Evolutionary conservation across 2,113 vertebrate species (phyloP).

Genomic region (Cygnus buccinator): DNA sequence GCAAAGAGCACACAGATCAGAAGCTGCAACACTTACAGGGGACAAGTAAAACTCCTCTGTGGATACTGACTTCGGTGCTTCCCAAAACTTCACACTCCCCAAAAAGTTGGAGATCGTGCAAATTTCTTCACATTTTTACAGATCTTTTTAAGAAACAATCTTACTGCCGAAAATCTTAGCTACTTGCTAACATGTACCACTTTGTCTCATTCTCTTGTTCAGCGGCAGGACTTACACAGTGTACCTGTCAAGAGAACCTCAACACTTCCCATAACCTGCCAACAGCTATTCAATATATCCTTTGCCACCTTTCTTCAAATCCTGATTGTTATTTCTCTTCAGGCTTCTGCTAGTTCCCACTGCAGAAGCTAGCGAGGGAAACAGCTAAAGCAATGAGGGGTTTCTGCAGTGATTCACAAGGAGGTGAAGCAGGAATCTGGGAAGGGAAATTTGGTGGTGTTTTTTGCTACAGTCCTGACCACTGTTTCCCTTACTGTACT

Average conservation of each 20-base stretch:
- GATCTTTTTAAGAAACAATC: neutral
- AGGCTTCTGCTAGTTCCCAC: neutral
- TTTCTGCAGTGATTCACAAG: neutral
- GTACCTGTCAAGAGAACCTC: neutral
- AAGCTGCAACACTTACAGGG: neutral
- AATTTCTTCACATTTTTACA: neutral
- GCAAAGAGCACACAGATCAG: neutral
- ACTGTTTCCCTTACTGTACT: neutral
- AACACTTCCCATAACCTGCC: neutral
- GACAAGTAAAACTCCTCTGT: neutral
- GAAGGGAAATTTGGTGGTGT: neutral
- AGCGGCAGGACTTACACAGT: neutral
- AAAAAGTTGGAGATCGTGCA: neutral
- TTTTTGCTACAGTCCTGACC: neutral
- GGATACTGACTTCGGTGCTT: neutral
- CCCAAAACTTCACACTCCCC: neutral
- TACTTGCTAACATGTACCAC: neutral
- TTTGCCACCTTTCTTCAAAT: neutral
- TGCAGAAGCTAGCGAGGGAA: neutral
- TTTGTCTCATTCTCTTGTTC: neutral
- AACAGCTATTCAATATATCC: neutral
- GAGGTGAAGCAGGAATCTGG: neutral
- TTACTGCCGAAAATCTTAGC: neutral
- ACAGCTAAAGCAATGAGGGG: neutral
- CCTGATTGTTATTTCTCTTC: neutral